Base-by-base conservation (phyloP, 2,888 invertebrate genomes). In the Napeogenes inachia region DNA sequence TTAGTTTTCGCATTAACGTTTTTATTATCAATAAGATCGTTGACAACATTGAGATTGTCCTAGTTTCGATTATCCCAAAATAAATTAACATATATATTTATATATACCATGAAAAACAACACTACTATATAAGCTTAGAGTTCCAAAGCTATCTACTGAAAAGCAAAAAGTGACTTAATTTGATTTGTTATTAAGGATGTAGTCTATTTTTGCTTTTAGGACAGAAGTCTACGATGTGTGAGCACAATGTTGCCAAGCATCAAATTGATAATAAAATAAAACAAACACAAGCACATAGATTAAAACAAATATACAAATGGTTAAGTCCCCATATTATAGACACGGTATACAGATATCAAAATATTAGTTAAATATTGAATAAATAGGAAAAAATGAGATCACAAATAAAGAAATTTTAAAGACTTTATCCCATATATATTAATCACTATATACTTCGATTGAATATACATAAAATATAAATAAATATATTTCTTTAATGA, bases 201-300 rank as follows among this genome's bases (percentile, higher is more conserved):
- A 75, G 79, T 79, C 72, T 75, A 80, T 84, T 85, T 86, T 85
- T 81, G 82, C 86, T 85, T 86, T 84, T 75, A 71, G 68, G 70
- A 74, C 77, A 70, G 68, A 67, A 70, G 75, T 68, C 72, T 68
- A 64, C 67, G 54, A 69, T 64, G 77, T 80, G 87, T 89, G 89
- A 90, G 89, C 89, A 89, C 89, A 90, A 89, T 90, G 90, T 90
- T 90, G 90, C 90, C 90, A 90, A 89, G 89, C 90, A 80, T 87
- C 89, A 85, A 89, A 89, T 89, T 90, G 89, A 90, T 89, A 89
- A 89, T 89, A 89, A 88, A 82, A 86, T 83, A 72, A 84, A 83
- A 87, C 85, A 87, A 85, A 87, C 87, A 89, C 86, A 89, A 87
- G 88, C 89, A 89, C 84, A 86, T 76, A 71, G 75, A 75, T 77